These are phyloP conservation scores for Drosophila paramelanica DNA, from an alignment of 2,888 invertebrate genomes.

Conservation along the genomic window DNA sequence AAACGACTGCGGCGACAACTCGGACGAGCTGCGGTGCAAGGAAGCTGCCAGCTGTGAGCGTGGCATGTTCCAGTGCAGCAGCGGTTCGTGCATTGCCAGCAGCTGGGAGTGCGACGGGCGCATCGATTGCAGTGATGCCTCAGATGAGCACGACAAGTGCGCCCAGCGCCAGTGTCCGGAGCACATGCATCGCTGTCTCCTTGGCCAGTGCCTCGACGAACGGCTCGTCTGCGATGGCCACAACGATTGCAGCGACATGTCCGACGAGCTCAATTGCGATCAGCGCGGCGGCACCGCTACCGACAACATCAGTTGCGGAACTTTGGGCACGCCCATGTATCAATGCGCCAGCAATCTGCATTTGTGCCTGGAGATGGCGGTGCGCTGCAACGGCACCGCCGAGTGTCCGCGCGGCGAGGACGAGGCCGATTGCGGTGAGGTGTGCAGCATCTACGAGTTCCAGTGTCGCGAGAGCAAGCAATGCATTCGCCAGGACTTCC, in stretches of 20 bases:
- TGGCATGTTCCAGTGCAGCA: slow-evolving; percentile 88
- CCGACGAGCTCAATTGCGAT: slow-evolving; percentile 86
- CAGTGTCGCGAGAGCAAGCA: slow-evolving; percentile 88
- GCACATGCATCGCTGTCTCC: slow-evolving; percentile 84
- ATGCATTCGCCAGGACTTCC: slow-evolving; percentile 87
- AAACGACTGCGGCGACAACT: slow-evolving; percentile 87
- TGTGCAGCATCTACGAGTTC: slow-evolving; percentile 88
- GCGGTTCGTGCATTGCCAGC: slow-evolving; percentile 89
- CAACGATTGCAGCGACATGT: slow-evolving; percentile 87
- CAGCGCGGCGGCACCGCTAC: background rate
- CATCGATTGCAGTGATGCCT: slow-evolving; percentile 91
- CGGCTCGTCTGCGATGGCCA: slow-evolving; percentile 86
- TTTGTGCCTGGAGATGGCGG: slow-evolving; percentile 76
- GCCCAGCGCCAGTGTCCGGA: slow-evolving; percentile 73
- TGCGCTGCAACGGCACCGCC: slow-evolving; percentile 88
- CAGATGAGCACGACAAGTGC: slow-evolving; percentile 89
- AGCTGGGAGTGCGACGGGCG: slow-evolving; percentile 90
- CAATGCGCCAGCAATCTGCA: slow-evolving; percentile 80
- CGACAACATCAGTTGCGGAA: slow-evolving; percentile 85
- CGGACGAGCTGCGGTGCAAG: slow-evolving; percentile 86
- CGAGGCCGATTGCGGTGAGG: slow-evolving; percentile 87
- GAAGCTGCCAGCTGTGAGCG: slow-evolving; percentile 80
- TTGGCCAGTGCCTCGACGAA: slow-evolving; percentile 87
- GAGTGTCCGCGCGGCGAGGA: slow-evolving; percentile 92
- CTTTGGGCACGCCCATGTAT: slow-evolving; percentile 67